Evolutionary conservation across 1,140 invertebrate species (phyloP).

Genomic region (Argopecten irradians): DNA sequence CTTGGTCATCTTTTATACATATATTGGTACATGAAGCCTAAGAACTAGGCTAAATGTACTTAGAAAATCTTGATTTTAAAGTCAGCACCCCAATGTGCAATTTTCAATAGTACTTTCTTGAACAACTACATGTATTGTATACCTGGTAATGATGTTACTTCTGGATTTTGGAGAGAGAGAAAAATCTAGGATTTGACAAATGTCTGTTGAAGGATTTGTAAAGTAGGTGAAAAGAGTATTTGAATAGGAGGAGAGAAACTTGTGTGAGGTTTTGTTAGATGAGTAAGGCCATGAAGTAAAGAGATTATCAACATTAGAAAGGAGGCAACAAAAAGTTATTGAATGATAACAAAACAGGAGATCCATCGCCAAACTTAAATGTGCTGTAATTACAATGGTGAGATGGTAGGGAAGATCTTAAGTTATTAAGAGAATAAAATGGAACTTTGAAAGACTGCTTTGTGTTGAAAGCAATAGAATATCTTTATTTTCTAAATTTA

Average conservation of each 20-base stretch:
- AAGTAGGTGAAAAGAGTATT: neutral
- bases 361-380: too few relatives aligned
- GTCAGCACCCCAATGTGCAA: neutral
- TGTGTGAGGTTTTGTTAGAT: too few relatives aligned
- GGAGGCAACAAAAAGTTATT: too few relatives aligned
- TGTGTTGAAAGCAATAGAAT: too few relatives aligned
- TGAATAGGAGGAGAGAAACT: neutral
- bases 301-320: too few relatives aligned
- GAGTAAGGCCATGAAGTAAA: too few relatives aligned
- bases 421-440: too few relatives aligned
- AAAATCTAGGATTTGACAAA: conserved; percentile 6
- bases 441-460: too few relatives aligned
- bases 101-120: neutral
- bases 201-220: neutral
- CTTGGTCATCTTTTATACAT: neutral
- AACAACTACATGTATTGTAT: neutral
- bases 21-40: neutral
- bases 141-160: neutral
- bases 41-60: neutral
- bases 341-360: too few relatives aligned
- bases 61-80: neutral
- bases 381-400: too few relatives aligned
- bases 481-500: too few relatives aligned
- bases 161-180: neutral
- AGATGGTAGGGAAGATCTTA: too few relatives aligned